A percentile compares a stretch with the other conserved stretches of the same genome.
phyloP scores from a whole-genome alignment of 2,888 invertebrate genomes.

The Hemaris fuciformis region DNA sequence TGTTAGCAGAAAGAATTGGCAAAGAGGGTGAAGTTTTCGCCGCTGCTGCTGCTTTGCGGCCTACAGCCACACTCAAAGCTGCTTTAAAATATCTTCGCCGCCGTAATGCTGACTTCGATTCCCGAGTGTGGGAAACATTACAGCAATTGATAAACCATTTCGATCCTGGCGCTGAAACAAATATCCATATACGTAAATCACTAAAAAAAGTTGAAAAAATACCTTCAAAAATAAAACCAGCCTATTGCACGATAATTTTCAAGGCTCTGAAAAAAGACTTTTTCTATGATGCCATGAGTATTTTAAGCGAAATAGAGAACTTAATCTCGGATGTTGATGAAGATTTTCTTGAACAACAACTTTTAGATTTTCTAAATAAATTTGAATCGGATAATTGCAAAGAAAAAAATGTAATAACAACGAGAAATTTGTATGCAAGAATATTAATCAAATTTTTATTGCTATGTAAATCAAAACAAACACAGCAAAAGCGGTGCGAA shows the following conservation, averaged over 20 bases:
- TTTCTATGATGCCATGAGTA: not conserved
- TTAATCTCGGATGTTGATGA: not conserved
- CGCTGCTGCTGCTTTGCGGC: conserved; percentile 33
- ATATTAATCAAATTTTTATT: conserved; percentile 50
- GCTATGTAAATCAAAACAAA: conserved; percentile 36
- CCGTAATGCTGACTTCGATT: conserved; percentile 25
- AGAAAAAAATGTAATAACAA: not conserved
- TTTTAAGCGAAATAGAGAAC: not conserved
- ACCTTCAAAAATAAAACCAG: conserved; percentile 38
- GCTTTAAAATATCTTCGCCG: conserved; percentile 35
- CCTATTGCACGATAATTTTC: conserved; percentile 34
- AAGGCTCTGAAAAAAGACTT: not conserved
- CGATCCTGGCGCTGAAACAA: conserved; percentile 26
- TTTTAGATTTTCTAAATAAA: conserved; percentile 5
- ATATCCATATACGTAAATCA: conserved; percentile 17
- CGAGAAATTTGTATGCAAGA: not conserved
- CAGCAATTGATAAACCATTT: conserved; percentile 36
- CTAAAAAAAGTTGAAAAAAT: conserved; percentile 26
- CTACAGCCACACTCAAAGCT: conserved; percentile 38
- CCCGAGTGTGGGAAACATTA: conserved; percentile 41
- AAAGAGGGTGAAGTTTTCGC: conserved; percentile 29
- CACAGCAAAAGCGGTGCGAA: conserved; percentile 34
- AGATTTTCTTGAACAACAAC: conserved; percentile 4
- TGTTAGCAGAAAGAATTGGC: conserved; percentile 34
- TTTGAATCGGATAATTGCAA: not conserved